Percentiles rank a stretch among this genome's conserved stretches.
phyloP scores from a whole-genome alignment of 2,888 invertebrate genomes.

The Lasioglossum figueresi region DNA sequence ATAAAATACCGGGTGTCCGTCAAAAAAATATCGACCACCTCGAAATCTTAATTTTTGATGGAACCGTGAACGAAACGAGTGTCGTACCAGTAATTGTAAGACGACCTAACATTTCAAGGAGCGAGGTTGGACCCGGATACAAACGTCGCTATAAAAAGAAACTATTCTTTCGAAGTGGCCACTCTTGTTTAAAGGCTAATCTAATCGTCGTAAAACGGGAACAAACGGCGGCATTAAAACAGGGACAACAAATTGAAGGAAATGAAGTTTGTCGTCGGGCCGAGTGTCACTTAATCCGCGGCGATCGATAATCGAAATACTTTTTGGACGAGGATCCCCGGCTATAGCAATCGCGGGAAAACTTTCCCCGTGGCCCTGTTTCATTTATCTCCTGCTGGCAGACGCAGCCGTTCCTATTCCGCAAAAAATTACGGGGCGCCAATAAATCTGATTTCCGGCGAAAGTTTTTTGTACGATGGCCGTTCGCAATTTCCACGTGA shows the following conservation, averaged over 20 bases:
- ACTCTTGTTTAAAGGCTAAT: neutral
- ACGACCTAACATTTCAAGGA: neutral
- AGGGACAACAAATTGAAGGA: conserved; percentile 5
- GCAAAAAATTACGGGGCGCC: conserved; percentile 65
- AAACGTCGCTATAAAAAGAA: neutral
- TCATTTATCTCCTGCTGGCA: conserved; percentile 70
- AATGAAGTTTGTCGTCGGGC: conserved; percentile 16
- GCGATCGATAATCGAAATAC: conserved; percentile 48
- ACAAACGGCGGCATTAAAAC: conserved; percentile 11
- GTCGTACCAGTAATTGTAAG: neutral
- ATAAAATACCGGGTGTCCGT: neutral
- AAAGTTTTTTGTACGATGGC: conserved; percentile 55
- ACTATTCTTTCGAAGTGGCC: neutral
- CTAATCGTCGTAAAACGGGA: neutral
- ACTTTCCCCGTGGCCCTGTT: conserved; percentile 54
- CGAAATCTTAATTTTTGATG: too few relatives aligned
- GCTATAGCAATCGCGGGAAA: conserved; percentile 37
- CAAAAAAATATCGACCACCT: neutral
- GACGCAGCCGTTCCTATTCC: conserved; percentile 67
- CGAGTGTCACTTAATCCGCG: neutral
- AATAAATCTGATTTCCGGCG: conserved; percentile 69
- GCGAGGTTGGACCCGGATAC: neutral
- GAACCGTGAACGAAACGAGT: neutral
- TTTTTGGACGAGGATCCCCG: conserved; percentile 30
- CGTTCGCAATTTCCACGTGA: conserved; percentile 62